phyloP scores from a whole-genome alignment of 2,888 invertebrate species.

The Parasteatoda lunata region DNA sequence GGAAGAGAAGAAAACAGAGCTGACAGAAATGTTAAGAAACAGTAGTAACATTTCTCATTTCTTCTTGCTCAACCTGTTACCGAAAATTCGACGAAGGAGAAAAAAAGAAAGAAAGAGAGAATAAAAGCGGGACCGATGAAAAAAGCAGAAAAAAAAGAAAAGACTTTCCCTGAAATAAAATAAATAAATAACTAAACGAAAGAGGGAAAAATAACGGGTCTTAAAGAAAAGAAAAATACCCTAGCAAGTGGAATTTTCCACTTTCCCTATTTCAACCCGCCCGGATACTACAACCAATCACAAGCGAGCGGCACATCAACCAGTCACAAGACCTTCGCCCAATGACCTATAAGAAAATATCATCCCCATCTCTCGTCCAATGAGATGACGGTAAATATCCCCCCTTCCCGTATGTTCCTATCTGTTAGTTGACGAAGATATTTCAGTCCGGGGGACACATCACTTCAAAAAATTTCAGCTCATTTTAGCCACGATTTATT shows the following conservation, averaged over 20 bases:
- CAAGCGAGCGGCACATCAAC: slow-evolving; percentile 58
- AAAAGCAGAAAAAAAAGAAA: slow-evolving; percentile 14
- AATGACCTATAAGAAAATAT: slow-evolving; percentile 63
- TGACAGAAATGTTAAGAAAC: slow-evolving; percentile 20
- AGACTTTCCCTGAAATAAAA: slow-evolving; percentile 23
- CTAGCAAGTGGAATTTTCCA: slow-evolving; percentile 60
- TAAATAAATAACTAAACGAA: slow-evolving; percentile 13
- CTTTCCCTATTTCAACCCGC: slow-evolving; percentile 61
- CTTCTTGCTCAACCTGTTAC: slow-evolving; percentile 60
- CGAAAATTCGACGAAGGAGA: slow-evolving; percentile 9
- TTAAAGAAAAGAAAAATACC: slow-evolving; percentile 52
- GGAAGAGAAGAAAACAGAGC: neutral
- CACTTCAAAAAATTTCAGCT: slow-evolving; percentile 50
- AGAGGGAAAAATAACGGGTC: slow-evolving; percentile 49
- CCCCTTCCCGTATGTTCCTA: slow-evolving; percentile 24
- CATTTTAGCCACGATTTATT: slow-evolving; percentile 16
- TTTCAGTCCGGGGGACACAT: slow-evolving; percentile 55
- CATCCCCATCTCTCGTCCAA: slow-evolving; percentile 57
- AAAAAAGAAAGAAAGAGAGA: neutral
- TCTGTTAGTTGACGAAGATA: slow-evolving; percentile 59
- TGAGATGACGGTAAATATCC: slow-evolving; percentile 27
- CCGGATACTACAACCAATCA: slow-evolving; percentile 57
- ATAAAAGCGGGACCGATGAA: slow-evolving; percentile 17
- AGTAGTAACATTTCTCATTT: neutral
- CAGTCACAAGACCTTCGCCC: slow-evolving; percentile 60